phyloP scores from a whole-genome alignment of 2,888 invertebrate species.

The Macropis europaea region DNA sequence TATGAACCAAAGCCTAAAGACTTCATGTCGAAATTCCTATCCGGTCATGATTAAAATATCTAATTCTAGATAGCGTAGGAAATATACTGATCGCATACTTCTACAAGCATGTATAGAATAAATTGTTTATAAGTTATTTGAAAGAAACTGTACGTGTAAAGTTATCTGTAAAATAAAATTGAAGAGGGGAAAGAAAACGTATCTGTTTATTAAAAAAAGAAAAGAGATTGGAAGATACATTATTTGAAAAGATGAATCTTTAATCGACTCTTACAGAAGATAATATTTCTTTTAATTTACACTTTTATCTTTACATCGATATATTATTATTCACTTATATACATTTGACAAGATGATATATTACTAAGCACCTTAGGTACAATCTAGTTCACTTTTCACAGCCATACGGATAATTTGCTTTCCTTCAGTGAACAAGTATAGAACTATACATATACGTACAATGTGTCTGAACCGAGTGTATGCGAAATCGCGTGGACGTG shows the following conservation, averaged over 20 bases:
- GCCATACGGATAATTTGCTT: slow-evolving; percentile 80
- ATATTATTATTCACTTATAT: slow-evolving; percentile 78
- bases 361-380: slow-evolving; percentile 80
- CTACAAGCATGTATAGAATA: slow-evolving; percentile 9
- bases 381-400: slow-evolving; percentile 80
- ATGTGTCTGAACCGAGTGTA: slow-evolving; percentile 30
- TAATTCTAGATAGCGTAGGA: neutral
- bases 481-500: slow-evolving; percentile 26
- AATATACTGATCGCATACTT: neutral
- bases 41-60: slow-evolving; percentile 82
- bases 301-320: slow-evolving; percentile 73
- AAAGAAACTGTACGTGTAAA: neutral
- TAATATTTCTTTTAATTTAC: slow-evolving; percentile 70
- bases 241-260: slow-evolving; percentile 56
- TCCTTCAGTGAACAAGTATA: slow-evolving; percentile 78
- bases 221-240: slow-evolving; percentile 24
- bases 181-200: slow-evolving; percentile 17
- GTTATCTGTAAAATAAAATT: slow-evolving; percentile 4
- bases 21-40: slow-evolving; percentile 94
- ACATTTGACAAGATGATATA: slow-evolving; percentile 75
- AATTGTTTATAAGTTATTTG: slow-evolving; percentile 26
- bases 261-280: slow-evolving; percentile 63
- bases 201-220: slow-evolving; percentile 27
- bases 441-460: slow-evolving; percentile 52
- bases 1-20: slow-evolving; percentile 92